These are phyloP conservation scores for Neomorphus geoffroyi DNA, from an alignment of 2,797 vertebrate species.

Conservation along the genomic window DNA sequence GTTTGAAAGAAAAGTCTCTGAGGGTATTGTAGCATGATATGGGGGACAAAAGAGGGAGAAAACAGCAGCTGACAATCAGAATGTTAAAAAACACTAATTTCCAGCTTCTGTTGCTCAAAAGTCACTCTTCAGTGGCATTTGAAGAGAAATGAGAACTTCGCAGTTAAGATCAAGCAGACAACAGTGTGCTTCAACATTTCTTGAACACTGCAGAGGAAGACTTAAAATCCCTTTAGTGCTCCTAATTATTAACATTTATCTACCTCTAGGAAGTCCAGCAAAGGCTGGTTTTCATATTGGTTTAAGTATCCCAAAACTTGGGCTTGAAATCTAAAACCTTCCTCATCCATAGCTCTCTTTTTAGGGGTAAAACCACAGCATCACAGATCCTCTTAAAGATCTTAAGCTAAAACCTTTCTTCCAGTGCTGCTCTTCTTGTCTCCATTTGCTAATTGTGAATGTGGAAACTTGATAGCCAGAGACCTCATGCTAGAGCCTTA, in stretches of 20 bases:
- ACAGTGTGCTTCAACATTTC: neutral
- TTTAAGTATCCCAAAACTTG: neutral
- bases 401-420: slow-evolving; percentile 32
- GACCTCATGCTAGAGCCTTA: slow-evolving; percentile 41
- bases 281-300: neutral
- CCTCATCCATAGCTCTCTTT: neutral
- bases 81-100: neutral
- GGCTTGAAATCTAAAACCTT: neutral
- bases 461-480: slow-evolving; percentile 43
- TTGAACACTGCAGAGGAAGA: neutral
- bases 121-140: neutral
- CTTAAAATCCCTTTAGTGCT: neutral
- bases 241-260: neutral
- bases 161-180: neutral
- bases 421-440: neutral
- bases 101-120: neutral
- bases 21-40: neutral
- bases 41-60: neutral
- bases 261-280: neutral
- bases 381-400: slow-evolving; percentile 24
- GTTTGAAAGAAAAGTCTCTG: neutral
- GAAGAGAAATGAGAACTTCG: neutral
- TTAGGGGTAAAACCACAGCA: neutral
- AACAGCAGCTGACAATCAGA: neutral
- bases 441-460: slow-evolving; percentile 66